These are phyloP conservation scores for Porites cylindrica DNA, from an alignment of 92 coral and sea anemone genomes.

Conservation along the genomic window DNA sequence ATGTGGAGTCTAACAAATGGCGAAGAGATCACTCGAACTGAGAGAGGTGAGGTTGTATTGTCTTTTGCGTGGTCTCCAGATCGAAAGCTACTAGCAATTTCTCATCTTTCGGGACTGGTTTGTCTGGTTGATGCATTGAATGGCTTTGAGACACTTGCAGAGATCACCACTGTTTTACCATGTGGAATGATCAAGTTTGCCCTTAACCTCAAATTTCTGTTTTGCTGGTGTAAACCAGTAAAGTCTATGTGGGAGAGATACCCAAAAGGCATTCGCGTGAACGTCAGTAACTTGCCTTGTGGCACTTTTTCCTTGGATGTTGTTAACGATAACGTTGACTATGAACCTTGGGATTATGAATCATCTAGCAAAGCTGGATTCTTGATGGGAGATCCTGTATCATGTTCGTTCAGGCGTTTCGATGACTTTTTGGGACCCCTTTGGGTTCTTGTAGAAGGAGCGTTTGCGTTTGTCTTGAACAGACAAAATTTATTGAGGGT, in stretches of 20 bases:
- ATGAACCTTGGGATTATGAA: conserved; percentile 1
- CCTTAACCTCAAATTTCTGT: background rate
- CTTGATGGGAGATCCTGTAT: background rate
- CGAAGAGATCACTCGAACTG: background rate
- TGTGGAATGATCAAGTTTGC: conserved; percentile 11
- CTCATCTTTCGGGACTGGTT: background rate
- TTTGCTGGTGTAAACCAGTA: background rate
- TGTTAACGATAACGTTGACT: background rate
- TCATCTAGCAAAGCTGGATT: background rate
- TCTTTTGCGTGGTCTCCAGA: conserved; percentile 33
- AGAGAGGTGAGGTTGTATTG: background rate
- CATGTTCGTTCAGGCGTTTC: background rate
- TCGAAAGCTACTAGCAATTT: conserved; percentile 18
- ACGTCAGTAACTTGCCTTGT: no score
- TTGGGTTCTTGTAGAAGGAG: background rate
- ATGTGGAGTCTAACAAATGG: conserved; percentile 14
- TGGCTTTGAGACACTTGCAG: background rate
- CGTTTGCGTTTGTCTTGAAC: background rate
- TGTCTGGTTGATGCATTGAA: conserved; percentile 5
- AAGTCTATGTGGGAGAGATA: no score
- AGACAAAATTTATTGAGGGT: background rate
- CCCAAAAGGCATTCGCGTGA: no score
- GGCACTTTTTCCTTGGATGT: no score
- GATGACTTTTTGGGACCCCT: no score
- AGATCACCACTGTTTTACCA: no score